These are phyloP conservation scores for Tamias sibiricus DNA, from an alignment of 2,113 vertebrate species.

Conservation along the genomic window DNA sequence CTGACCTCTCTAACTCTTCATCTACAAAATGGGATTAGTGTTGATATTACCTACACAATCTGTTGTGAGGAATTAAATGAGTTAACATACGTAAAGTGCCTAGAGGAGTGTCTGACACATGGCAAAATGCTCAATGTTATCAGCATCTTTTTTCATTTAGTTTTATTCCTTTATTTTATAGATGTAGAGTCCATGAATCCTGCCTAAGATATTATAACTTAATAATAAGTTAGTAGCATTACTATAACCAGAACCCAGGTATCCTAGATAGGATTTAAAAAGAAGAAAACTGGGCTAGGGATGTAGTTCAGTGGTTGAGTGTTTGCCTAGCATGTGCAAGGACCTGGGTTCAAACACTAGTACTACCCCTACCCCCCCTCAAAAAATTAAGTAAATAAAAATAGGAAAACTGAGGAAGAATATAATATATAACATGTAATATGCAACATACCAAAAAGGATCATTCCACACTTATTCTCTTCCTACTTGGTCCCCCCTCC, in stretches of 20 bases:
- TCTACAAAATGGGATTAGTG: neutral
- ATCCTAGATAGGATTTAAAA: neutral
- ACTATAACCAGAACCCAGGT: neutral
- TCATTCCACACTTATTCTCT: neutral
- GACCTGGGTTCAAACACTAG: too few species aligned
- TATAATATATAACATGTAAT: neutral
- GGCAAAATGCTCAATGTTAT: neutral
- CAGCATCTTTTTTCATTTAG: neutral
- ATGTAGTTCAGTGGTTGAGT: neutral
- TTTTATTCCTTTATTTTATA: neutral
- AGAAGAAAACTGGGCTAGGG: neutral
- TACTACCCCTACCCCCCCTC: too few species aligned
- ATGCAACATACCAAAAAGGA: neutral
- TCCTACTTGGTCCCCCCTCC: too few species aligned
- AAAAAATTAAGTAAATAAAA: neutral
- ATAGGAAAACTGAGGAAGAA: constrained; percentile 18
- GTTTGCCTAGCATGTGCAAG: too few species aligned
- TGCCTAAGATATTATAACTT: neutral
- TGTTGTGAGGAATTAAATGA: neutral
- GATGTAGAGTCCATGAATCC: neutral
- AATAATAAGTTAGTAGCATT: neutral
- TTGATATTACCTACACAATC: neutral
- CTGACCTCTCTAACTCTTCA: neutral
- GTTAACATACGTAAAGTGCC: neutral
- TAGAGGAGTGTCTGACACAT: neutral